Base-by-base conservation (phyloP, 2,888 invertebrate species). In the Mystacides longicornis region DNA sequence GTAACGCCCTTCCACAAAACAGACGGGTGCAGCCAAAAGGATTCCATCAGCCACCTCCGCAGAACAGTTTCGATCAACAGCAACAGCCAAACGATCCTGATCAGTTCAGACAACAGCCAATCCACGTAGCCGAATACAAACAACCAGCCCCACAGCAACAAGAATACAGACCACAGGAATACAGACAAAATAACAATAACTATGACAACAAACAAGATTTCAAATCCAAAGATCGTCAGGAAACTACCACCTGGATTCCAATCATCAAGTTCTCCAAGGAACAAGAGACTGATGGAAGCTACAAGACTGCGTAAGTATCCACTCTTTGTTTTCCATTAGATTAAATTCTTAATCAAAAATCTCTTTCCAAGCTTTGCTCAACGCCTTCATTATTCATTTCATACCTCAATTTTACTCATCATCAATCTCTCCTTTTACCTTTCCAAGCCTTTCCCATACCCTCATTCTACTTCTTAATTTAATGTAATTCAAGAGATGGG, bases 211-310 rank as follows among this genome's bases (percentile, higher is more conserved):
- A 52, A 9, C 71, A 74, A 59, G 73, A 78, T 27, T 73, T 66
- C 69, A 70, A 72, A 65, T 68, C 68, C 52, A 70, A 72, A 66
- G 69, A 70, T n/a, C 67, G 69, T 20, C 62, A 73, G 53, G 81
- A 81, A 43, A 80, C 82, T 18, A 85, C 87, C 58, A 89, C 89
- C n/a, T 84, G 75, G 69, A 86, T 90, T 64, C 90, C 90, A 18
- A 90, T 90, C 67, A 80, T 90, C 59, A 79, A 82, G 63, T 89
- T 88, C 69, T 87, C 89, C 66, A 89, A 90, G 67, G 87, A 89
- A 68, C 89, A 90, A 67, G 87, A 86, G 61, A 84, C 82, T 62
- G 89, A 89, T 71, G 90, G 90, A 65, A 89, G 88, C 67, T 90
- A 90, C 70, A 88, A 87, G 72, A 84, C 89, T 57, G 70, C 86